These are phyloP conservation scores for Caenorhabditis latens DNA, from an alignment of 1,140 invertebrate species.

Conservation along the genomic window DNA sequence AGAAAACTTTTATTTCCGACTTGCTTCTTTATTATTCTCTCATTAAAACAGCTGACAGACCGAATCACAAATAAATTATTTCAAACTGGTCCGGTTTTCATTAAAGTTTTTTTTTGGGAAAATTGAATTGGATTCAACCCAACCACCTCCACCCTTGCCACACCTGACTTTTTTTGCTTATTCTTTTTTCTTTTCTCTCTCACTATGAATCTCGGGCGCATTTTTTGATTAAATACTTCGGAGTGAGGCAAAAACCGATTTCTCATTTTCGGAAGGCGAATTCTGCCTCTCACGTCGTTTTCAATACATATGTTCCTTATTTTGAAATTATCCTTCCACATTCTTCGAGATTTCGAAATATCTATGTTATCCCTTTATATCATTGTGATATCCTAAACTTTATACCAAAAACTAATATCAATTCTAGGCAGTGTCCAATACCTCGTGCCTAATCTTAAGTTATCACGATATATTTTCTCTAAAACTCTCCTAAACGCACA, in stretches of 20 bases:
- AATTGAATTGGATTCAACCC: background rate
- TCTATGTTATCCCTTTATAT: background rate
- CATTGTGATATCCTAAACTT: too few species aligned
- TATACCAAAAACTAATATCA: too few species aligned
- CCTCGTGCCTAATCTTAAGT: background rate
- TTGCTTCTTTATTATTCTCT: background rate
- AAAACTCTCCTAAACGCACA: background rate
- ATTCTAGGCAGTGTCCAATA: background rate
- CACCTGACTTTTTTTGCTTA: constrained; percentile 31
- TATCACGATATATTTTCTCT: background rate
- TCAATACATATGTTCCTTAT: background rate
- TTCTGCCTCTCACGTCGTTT: constrained; percentile 17
- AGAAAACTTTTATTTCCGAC: background rate
- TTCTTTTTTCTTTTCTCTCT: constrained; percentile 4
- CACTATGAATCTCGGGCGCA: background rate
- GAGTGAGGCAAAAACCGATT: constrained; percentile 27
- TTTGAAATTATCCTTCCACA: background rate
- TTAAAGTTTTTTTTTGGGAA: background rate
- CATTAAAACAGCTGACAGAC: background rate
- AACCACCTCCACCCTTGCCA: background rate
- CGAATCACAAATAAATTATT: background rate
- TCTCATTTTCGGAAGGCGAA: background rate
- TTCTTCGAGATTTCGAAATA: background rate
- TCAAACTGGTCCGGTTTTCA: background rate
- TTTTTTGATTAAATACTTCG: constrained; percentile 46